These are phyloP conservation scores for Polypterus senegalus DNA, from an alignment of 2,113 vertebrate species.

Conservation along the genomic window DNA sequence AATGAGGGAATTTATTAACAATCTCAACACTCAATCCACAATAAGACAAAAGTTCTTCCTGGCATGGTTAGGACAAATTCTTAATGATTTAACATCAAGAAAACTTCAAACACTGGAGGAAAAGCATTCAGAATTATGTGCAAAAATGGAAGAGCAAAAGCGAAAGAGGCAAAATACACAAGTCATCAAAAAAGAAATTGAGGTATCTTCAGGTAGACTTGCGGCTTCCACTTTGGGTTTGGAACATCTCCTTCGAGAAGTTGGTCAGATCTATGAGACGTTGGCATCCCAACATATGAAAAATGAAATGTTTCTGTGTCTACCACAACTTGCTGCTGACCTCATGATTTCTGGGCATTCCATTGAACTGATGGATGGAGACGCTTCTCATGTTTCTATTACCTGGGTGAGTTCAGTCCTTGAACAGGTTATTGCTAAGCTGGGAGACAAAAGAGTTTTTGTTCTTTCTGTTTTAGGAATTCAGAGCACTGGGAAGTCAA, in stretches of 20 bases:
- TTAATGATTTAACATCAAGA: constrained; percentile 16
- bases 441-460: constrained; percentile 27
- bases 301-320: background rate
- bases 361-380: constrained; percentile 39
- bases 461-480: constrained; percentile 35
- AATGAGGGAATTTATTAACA: too few relatives aligned
- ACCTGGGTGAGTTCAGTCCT: constrained; percentile 40
- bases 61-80: constrained; percentile 26
- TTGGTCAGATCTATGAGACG: constrained; percentile 37
- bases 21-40: too few relatives aligned
- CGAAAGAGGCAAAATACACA: constrained; percentile 1
- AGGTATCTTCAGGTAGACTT: constrained; percentile 18
- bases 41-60: too few relatives aligned
- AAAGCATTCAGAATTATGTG: constrained; percentile 17
- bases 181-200: constrained; percentile 4
- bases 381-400: constrained; percentile 28
- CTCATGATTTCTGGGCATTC: constrained; percentile 34
- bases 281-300: background rate
- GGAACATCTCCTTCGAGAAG: constrained; percentile 36
- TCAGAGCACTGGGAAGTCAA: constrained; percentile 47
- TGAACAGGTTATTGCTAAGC: constrained; percentile 25
- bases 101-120: constrained; percentile 18
- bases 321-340: constrained; percentile 27
- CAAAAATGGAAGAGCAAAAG: constrained; percentile 13
- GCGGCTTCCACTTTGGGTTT: constrained; percentile 21